Conservation (phyloP, 1,140 invertebrate species). For the Macrobrachium nipponense region DNA sequence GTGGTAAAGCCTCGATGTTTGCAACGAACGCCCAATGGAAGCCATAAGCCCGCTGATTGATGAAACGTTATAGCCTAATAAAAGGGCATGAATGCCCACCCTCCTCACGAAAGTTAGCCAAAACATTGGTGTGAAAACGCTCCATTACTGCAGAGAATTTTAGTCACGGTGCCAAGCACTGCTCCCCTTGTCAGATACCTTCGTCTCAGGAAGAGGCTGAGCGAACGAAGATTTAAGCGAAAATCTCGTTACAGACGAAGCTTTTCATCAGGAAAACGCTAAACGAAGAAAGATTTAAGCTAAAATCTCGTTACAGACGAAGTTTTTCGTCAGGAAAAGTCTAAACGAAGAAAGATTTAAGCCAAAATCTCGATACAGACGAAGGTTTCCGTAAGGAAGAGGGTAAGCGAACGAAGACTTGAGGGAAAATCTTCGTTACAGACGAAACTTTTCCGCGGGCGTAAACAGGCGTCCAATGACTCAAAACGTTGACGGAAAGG, state of each 20-base stretch:
- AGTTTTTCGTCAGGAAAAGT: background rate
- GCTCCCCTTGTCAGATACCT: slow-evolving; percentile 1
- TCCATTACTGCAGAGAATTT: too few relatives aligned
- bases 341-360: slow-evolving; percentile 5
- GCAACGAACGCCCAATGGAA: slow-evolving; percentile 36
- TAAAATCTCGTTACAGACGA: slow-evolving; percentile 25
- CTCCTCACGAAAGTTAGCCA: slow-evolving; percentile 33
- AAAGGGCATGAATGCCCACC: slow-evolving; percentile 51
- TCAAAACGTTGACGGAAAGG: slow-evolving; percentile 54
- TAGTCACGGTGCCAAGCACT: background rate
- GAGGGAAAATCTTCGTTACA: slow-evolving; percentile 25
- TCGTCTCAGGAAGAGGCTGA: background rate
- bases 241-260: slow-evolving; percentile 25
- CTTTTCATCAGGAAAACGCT: background rate
- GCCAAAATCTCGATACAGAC: slow-evolving; percentile 29
- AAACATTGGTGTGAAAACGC: slow-evolving; percentile 44
- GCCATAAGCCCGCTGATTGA: slow-evolving; percentile 52
- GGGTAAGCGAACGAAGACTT: slow-evolving; percentile 15
- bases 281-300: slow-evolving; percentile 28
- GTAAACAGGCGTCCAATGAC: slow-evolving; percentile 54
- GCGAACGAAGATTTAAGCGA: slow-evolving; percentile 37
- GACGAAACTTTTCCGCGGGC: slow-evolving; percentile 33
- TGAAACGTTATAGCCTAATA: slow-evolving; percentile 61
- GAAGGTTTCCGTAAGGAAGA: background rate
- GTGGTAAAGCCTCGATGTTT: slow-evolving; percentile 26